Evolutionary conservation across 1,140 invertebrate genomes (phyloP).

Genomic region (Oedothorax gibbosus): DNA sequence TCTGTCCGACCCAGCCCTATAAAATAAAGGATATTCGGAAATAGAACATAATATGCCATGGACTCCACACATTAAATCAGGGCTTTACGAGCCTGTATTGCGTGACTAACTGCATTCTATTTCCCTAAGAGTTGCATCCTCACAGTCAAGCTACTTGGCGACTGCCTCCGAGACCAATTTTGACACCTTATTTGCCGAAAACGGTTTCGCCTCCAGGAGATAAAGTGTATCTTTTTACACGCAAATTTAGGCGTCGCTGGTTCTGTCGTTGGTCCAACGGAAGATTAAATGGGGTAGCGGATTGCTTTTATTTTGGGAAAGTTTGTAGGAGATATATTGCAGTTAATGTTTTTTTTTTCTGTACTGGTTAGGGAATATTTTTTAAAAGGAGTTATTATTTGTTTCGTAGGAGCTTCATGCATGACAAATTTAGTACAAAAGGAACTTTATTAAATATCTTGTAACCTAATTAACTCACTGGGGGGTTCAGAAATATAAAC

Average conservation of each 20-base stretch:
- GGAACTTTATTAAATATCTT: no score
- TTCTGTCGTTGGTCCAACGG: no score
- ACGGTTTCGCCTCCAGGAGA: conserved; percentile 13
- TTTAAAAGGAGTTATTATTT: no score
- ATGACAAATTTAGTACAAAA: no score
- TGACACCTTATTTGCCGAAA: conserved; percentile 10
- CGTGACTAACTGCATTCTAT: conserved; percentile 6
- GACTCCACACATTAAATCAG: conserved; percentile 1
- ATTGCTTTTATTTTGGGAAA: no score
- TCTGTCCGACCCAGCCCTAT: not conserved
- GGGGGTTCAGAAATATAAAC: no score
- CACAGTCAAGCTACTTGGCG: not conserved
- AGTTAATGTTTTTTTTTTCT: no score
- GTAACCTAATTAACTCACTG: no score
- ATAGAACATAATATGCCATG: not conserved
- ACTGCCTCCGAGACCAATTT: conserved; percentile 16
- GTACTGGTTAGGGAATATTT: no score
- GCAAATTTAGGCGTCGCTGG: not conserved
- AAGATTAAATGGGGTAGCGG: no score
- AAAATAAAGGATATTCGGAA: not conserved
- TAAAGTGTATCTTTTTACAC: conserved; percentile 7
- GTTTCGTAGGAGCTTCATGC: no score
- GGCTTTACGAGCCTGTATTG: conserved; percentile 9
- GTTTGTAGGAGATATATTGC: no score
- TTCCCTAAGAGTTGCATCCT: conserved; percentile 11